These are phyloP conservation scores for Eupsittula cactorum DNA, from an alignment of 2,113 vertebrate genomes.

Conservation along the genomic window DNA sequence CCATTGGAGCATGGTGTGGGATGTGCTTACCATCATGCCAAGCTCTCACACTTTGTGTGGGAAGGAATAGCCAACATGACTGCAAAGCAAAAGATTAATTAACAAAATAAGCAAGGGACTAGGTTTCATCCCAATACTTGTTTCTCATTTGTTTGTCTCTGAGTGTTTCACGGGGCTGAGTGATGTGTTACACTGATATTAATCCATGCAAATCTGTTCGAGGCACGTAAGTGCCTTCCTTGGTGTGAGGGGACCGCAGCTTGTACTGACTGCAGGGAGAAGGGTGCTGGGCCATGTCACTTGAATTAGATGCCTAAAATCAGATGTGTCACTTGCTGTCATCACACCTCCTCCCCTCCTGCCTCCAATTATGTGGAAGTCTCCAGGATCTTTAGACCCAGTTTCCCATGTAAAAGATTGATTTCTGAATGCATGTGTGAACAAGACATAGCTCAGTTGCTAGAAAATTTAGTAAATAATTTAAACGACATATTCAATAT, in stretches of 20 bases:
- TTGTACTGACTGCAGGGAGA: not conserved
- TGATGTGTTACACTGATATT: slow-evolving; percentile 16
- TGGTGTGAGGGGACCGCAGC: not conserved
- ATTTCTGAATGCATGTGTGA: not conserved
- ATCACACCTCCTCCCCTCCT: not conserved
- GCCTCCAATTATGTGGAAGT: not conserved
- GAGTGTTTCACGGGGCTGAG: not conserved
- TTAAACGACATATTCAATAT: not conserved
- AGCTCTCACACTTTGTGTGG: not conserved
- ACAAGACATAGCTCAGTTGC: not conserved
- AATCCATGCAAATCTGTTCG: slow-evolving; percentile 44
- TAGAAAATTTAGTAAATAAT: slow-evolving; percentile 13
- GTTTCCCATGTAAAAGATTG: not conserved
- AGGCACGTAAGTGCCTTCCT: not conserved
- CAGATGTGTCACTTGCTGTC: not conserved
- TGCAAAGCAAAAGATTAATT: not conserved
- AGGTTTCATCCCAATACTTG: not conserved
- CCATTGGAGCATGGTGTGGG: accelerated
- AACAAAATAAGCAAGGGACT: not conserved
- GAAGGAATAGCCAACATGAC: not conserved
- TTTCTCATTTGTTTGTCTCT: slow-evolving; percentile 2
- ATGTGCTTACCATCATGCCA: not conserved
- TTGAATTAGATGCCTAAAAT: not conserved
- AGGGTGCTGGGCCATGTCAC: not conserved
- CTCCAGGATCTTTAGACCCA: not conserved